phyloP scores from a whole-genome alignment of 2,888 invertebrate genomes.

The Oegoconia quadripuncta region DNA sequence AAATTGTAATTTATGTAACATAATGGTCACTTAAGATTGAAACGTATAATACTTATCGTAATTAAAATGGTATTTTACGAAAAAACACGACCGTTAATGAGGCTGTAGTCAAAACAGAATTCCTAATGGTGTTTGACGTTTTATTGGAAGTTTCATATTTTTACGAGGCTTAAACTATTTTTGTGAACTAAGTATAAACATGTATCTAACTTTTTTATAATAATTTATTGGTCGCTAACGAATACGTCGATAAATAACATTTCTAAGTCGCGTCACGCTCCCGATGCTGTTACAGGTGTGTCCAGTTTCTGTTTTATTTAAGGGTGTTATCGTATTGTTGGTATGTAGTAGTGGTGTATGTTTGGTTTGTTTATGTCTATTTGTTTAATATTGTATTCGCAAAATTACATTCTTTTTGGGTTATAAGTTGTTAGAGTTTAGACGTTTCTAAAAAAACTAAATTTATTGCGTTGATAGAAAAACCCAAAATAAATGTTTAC shows the following conservation, averaged over 20 bases:
- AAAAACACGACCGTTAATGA: neutral
- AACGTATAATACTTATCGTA: neutral
- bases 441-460: no score
- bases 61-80: neutral
- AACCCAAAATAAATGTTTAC: no score
- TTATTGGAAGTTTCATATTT: neutral
- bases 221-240: constrained; percentile 55
- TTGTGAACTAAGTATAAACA: neutral
- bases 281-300: constrained; percentile 10
- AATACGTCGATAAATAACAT: constrained; percentile 55
- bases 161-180: neutral
- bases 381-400: no score
- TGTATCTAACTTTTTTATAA: neutral
- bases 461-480: no score
- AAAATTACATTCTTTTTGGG: no score
- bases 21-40: no score
- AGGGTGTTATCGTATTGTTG: constrained; percentile 17
- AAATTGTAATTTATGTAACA: no score
- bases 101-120: neutral
- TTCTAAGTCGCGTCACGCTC: constrained; percentile 31
- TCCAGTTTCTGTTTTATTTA: constrained; percentile 4
- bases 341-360: no score
- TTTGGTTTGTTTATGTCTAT: no score
- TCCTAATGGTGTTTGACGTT: constrained; percentile 12
- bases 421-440: no score